Evolutionary conservation across 2,113 vertebrate species (phyloP).

Genomic region (Psammodynastes pulverulentus): DNA sequence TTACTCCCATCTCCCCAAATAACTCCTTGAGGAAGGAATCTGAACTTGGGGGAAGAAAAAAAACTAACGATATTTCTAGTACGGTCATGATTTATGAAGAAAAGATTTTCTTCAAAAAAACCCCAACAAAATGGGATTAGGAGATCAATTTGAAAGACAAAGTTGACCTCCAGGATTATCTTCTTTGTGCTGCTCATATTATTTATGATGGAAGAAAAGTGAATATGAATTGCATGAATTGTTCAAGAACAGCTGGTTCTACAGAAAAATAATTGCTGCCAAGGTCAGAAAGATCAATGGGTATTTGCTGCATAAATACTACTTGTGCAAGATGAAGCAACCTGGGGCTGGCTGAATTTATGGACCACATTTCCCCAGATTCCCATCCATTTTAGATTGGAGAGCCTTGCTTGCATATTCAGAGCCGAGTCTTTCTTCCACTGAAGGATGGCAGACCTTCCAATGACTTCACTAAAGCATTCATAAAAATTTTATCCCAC

Average conservation of each 20-base stretch:
- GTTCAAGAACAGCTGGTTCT: conserved; percentile 31
- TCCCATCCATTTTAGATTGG: neutral
- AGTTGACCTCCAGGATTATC: neutral
- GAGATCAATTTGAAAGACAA: neutral
- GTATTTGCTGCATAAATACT: conserved; percentile 20
- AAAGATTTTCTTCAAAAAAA: neutral
- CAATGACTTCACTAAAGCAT: conserved; percentile 34
- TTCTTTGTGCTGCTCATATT: neutral
- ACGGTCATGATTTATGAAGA: conserved; percentile 4
- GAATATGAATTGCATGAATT: neutral
- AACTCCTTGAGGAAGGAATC: neutral
- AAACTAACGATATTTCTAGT: neutral
- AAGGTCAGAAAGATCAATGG: conserved; percentile 12
- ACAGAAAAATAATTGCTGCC: conserved; percentile 3
- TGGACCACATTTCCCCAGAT: conserved; percentile 29
- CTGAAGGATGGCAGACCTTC: conserved; percentile 27
- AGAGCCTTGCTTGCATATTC: conserved; percentile 42
- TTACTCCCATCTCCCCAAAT: neutral
- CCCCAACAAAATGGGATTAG: neutral
- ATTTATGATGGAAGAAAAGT: neutral
- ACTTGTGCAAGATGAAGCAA: conserved; percentile 12
- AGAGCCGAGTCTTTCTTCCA: conserved; percentile 35
- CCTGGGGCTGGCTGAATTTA: conserved; percentile 33
- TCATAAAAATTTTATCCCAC: conserved; percentile 35
- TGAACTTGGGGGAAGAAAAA: neutral